Evolutionary conservation across 2,797 vertebrate species (phyloP), one percentile per base, ranked within the genome.

Genomic region (Anguilla megastoma): DNA sequence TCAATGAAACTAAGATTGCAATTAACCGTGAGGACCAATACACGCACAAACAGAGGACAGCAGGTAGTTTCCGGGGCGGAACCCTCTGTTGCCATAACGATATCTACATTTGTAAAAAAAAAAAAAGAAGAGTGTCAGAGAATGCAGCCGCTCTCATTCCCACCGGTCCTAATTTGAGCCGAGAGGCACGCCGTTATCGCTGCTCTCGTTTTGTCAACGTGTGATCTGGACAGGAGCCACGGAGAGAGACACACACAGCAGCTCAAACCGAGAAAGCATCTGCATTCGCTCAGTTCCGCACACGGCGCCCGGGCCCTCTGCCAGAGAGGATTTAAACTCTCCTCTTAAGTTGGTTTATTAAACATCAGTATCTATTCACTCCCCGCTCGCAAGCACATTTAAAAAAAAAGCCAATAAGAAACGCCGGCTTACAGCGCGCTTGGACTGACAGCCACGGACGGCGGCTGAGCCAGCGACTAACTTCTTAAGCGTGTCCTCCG

Each of bases 1-100:
- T 87, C 50, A 94, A 92, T 92, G 91, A 91, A 93, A 91, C 91
- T 90, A 91, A 86, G 91, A 93, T 94, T 91, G 93, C 91, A 92
- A 94, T 95, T 95, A 94, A 89, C 36, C 36, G 36, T 41, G 36
- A 41, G 36, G 36, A 41, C 36, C 2, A 2, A 41, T 41, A 41
- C 36, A 41, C 36, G 36, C 36, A 41, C 36, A 41, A 41, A 41
- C 36, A 41, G 36, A 41, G 36, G 36, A 41, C 36, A 79, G 7
- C 52, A 60, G 21, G 24, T 66, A 7, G 76, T 24, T 24, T 18
- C 76, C 3, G 10, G 79, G 8, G 79, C 1, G 45, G 21, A n/a
- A 12, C 21, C 9, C 24, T 12, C 21, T n/a, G 79, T 82, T 50
- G 45, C 41, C 45, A 50, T 50, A 50, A 82, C 41, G 3, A 82